phyloP scores from a whole-genome alignment of 2,888 invertebrate genomes.

The Vandiemenella viatica region DNA sequence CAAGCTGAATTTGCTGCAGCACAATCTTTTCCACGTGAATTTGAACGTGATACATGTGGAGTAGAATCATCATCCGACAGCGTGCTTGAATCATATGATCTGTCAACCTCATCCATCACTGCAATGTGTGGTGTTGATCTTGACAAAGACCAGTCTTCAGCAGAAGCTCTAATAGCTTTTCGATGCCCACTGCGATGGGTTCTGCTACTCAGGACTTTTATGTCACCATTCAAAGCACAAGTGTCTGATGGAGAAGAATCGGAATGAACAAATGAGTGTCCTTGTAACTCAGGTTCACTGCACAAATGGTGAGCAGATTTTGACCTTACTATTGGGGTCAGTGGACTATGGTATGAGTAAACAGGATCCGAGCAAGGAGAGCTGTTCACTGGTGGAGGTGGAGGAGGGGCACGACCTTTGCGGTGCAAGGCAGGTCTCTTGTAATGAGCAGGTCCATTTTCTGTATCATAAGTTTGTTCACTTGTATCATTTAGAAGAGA shows the following conservation, averaged over 20 bases:
- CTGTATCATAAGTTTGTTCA: conserved; percentile 6
- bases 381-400: conserved; percentile 16
- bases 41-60: conserved; percentile 31
- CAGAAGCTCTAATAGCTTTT: not conserved
- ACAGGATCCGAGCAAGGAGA: conserved; percentile 1
- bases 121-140: conserved; percentile 23
- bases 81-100: conserved; percentile 30
- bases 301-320: conserved; percentile 21
- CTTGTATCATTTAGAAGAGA: conserved; percentile 21
- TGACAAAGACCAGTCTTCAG: conserved; percentile 14
- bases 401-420: conserved; percentile 22
- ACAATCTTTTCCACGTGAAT: conserved; percentile 30
- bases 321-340: conserved; percentile 19
- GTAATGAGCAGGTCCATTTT: conserved; percentile 13
- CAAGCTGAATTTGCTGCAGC: conserved; percentile 20
- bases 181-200: not conserved
- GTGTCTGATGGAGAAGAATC: conserved; percentile 2
- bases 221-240: not conserved
- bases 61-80: conserved; percentile 33
- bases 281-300: not conserved
- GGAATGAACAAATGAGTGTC: not conserved
- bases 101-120: conserved; percentile 21
- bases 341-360: conserved; percentile 5
- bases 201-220: not conserved
- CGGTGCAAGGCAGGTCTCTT: conserved; percentile 21